phyloP scores from a whole-genome alignment of 1,140 invertebrate genomes.

The Euschistus heros region DNA sequence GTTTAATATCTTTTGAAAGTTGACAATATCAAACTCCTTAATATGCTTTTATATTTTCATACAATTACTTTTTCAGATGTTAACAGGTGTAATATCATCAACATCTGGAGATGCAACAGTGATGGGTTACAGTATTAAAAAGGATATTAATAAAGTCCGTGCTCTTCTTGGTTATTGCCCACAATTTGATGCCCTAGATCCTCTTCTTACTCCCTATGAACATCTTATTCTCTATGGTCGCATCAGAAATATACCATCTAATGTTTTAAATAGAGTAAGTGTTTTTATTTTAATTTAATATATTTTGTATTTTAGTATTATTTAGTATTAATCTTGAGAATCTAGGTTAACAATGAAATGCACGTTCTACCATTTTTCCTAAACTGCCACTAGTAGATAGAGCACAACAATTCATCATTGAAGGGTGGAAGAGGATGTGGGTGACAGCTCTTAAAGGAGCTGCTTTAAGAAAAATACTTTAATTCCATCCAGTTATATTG shows the following conservation, averaged over 20 bases:
- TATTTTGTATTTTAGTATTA: too few relatives aligned
- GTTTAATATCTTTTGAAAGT: constrained; percentile 8
- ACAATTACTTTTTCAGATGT: constrained; percentile 25
- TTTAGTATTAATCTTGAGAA: background rate
- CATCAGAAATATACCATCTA: constrained; percentile 32
- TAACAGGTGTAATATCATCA: constrained; percentile 29
- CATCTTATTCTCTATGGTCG: constrained; percentile 39
- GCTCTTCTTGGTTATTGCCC: constrained; percentile 34
- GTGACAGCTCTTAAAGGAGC: too few relatives aligned
- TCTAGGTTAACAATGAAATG: too few relatives aligned
- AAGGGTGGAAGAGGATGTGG: too few relatives aligned
- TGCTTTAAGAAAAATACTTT: too few relatives aligned
- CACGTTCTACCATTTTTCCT: too few relatives aligned
- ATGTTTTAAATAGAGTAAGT: constrained; percentile 16
- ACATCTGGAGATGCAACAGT: constrained; percentile 29
- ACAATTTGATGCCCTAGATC: constrained; percentile 46
- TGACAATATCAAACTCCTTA: background rate
- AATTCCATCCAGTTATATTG: too few relatives aligned
- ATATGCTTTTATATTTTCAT: background rate
- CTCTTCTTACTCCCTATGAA: constrained; percentile 41
- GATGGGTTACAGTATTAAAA: constrained; percentile 23
- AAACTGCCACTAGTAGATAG: too few relatives aligned
- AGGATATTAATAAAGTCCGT: constrained; percentile 28
- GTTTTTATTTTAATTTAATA: background rate
- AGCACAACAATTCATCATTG: too few relatives aligned